Percentiles rank a stretch among this genome's conserved stretches.
These are phyloP conservation scores for Musca vetustissima DNA, from an alignment of 1,140 invertebrate species.

Conservation along the genomic window DNA sequence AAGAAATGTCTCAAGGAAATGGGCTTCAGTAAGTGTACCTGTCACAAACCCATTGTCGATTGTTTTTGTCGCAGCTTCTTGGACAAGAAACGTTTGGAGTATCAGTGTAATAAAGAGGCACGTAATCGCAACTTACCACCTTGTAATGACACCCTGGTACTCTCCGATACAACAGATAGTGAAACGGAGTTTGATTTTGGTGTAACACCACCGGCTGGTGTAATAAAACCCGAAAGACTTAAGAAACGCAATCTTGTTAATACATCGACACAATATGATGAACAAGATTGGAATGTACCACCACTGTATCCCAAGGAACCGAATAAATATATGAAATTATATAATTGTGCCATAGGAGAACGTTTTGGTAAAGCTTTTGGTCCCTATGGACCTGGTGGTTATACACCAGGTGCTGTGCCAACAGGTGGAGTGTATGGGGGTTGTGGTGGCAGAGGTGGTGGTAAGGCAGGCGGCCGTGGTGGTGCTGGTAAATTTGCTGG, in stretches of 20 bases:
- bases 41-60: slow-evolving; percentile 40
- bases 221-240: slow-evolving; percentile 41
- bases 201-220: slow-evolving; percentile 50
- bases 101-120: slow-evolving; percentile 37
- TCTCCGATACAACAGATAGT: slow-evolving; percentile 47
- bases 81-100: slow-evolving; percentile 45
- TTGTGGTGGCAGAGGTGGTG: slow-evolving; percentile 11
- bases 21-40: slow-evolving; percentile 48
- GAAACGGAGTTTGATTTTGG: slow-evolving; percentile 50
- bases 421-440: background rate
- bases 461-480: background rate
- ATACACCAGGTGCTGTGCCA: background rate
- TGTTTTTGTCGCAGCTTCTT: slow-evolving; percentile 48
- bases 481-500: background rate
- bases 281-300: slow-evolving; percentile 42
- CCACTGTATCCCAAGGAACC: slow-evolving; percentile 38
- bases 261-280: slow-evolving; percentile 44
- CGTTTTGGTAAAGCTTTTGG: slow-evolving; percentile 16
- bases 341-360: slow-evolving; percentile 26
- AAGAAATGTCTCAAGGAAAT: slow-evolving; percentile 45
- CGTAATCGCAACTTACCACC: slow-evolving; percentile 27
- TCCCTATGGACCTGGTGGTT: background rate
- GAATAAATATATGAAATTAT: slow-evolving; percentile 31
- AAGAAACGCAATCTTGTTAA: slow-evolving; percentile 35
- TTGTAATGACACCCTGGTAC: slow-evolving; percentile 35